Base-by-base conservation (phyloP, 2,113 vertebrate species). In the Notarius quadriscutis region DNA sequence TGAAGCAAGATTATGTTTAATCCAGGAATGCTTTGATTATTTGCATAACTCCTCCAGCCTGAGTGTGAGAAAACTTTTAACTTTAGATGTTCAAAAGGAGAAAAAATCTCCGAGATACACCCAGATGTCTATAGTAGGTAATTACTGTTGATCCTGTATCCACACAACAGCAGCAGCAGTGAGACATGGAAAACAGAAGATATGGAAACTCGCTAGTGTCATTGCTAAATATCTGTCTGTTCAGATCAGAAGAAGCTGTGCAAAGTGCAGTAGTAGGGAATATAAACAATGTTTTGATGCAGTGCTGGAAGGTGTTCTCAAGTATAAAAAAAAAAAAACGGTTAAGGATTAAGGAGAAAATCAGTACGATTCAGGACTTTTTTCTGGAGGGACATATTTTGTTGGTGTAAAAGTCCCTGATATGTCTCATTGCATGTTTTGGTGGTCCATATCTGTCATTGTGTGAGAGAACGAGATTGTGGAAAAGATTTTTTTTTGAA, bases 71-170 rank as follows among this genome's bases (percentile, higher is more conserved):
- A 86, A 80, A 51, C 18, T 30, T 75, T 83, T 41, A 84, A 74
- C 57, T 75, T 89, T 34, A 87, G 77, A 89, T 74, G 63, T 87
- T 89, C 83, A 84, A 87, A 86, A 79, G 75, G 9, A 78, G 25
- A 41, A 78, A 80, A 55, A 63, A 27, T 72, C 58, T 74, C 74
- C 12, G 27, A 25, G 82, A 84, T 85, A 87, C 69, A 82, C 83
- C 83, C 86, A 85, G 81, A 60, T 79, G 72, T 22, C 84, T 69
- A 50, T 22, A 30, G 75, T 17, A 85, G 27, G 41, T 87, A 87
- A 87, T 89, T 85, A 85, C 78, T 85, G 83, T 85, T 87, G 87
- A 87, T 80, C 17, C 55, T 87, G 60, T 65, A 67, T 72, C 77
- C 63, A 34, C 60, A 87, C 85, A 86, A 83, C 20, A 25, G 74